These are phyloP conservation scores for Siderastrea radians DNA, from an alignment of 92 coral and sea anemone genomes.

Conservation along the genomic window DNA sequence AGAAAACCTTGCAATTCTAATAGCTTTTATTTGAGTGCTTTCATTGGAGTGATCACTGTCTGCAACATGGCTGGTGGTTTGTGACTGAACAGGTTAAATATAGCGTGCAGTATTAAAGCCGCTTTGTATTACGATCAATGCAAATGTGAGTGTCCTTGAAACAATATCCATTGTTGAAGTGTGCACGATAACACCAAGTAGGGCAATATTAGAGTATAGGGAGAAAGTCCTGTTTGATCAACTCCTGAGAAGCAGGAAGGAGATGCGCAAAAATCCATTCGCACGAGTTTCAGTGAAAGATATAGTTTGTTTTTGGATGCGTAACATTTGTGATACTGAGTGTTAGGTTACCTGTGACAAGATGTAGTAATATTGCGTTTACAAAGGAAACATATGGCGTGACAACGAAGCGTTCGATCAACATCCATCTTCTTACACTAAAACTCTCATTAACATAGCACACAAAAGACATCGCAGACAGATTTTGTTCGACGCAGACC, in stretches of 20 bases:
- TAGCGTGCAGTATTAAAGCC: too few relatives aligned
- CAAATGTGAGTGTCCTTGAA: too few relatives aligned
- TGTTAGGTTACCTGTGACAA: neutral
- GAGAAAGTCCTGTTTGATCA: constrained; percentile 3
- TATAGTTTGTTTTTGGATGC: too few relatives aligned
- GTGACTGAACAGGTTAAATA: too few relatives aligned
- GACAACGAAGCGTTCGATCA: neutral
- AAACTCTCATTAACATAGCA: neutral
- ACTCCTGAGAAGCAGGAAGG: neutral
- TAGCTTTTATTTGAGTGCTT: too few relatives aligned
- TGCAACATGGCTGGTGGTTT: too few relatives aligned
- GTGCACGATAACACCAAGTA: neutral
- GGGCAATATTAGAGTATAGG: neutral
- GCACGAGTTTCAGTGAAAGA: too few relatives aligned
- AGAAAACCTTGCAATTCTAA: too few relatives aligned
- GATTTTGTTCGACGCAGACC: neutral
- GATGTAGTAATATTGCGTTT: neutral
- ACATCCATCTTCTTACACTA: neutral
- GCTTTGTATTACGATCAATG: too few relatives aligned
- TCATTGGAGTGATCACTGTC: too few relatives aligned
- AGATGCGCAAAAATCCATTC: neutral
- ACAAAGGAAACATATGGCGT: neutral
- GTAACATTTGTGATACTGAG: neutral
- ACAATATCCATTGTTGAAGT: too few relatives aligned
- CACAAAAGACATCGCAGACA: neutral